These are phyloP conservation scores for Trachurus trachurus DNA, from an alignment of 2,797 vertebrate genomes.

Conservation along the genomic window DNA sequence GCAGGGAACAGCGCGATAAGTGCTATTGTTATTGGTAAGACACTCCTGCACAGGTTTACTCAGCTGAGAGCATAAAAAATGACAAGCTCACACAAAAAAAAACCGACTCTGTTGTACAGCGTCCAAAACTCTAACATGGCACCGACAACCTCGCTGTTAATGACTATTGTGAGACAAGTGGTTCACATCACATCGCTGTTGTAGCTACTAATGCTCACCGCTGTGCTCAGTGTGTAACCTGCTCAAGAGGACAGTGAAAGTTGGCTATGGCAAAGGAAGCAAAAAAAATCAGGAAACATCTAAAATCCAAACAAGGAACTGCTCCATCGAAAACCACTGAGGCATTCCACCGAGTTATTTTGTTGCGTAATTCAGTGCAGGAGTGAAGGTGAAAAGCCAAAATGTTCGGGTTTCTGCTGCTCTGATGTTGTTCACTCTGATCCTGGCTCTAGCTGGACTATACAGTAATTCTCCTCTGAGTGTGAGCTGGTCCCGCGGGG, in stretches of 20 bases:
- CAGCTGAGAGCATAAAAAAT: slow-evolving; percentile 67
- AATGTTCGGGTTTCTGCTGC: slow-evolving; percentile 48
- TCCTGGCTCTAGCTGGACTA: slow-evolving; percentile 56
- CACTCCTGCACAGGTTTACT: slow-evolving; percentile 73
- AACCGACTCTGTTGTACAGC: slow-evolving; percentile 49
- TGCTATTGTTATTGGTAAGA: slow-evolving; percentile 86
- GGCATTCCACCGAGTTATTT: slow-evolving; percentile 28
- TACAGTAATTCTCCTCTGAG: slow-evolving; percentile 68
- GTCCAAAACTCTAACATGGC: slow-evolving; percentile 29
- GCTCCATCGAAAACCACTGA: slow-evolving; percentile 42
- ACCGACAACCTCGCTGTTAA: slow-evolving; percentile 31
- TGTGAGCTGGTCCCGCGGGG: slow-evolving; percentile 51
- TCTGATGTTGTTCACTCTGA: slow-evolving; percentile 67
- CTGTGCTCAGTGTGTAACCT: slow-evolving; percentile 18
- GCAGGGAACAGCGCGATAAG: slow-evolving; percentile 81
- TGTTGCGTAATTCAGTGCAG: slow-evolving; percentile 37
- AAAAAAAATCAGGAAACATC: slow-evolving; percentile 7
- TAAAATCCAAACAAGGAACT: slow-evolving; percentile 30
- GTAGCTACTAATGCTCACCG: slow-evolving; percentile 48
- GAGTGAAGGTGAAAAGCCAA: slow-evolving; percentile 60
- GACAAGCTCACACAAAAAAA: slow-evolving; percentile 63
- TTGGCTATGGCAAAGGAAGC: neutral
- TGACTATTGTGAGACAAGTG: slow-evolving; percentile 35
- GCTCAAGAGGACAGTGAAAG: slow-evolving; percentile 41
- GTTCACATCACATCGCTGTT: slow-evolving; percentile 30